phyloP scores from a whole-genome alignment of 2,113 vertebrate species.

The Myrmecophaga tridactyla region DNA sequence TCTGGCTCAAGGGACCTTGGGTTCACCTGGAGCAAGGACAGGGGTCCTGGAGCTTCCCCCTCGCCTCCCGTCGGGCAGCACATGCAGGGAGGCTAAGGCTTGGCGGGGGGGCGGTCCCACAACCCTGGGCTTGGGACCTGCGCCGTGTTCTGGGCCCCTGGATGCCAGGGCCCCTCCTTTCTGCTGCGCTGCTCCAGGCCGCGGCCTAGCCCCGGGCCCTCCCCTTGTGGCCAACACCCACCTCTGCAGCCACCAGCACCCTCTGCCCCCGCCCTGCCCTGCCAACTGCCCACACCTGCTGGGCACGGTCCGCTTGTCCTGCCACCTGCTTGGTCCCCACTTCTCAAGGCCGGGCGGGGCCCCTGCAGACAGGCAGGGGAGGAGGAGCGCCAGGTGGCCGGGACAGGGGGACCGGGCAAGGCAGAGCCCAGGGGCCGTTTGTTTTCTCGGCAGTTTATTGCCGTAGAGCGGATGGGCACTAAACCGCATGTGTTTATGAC shows the following conservation, averaged over 20 bases:
- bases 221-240: constrained; percentile 59
- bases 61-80: too few species aligned
- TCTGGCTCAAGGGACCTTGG: too few species aligned
- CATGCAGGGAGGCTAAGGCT: too few species aligned
- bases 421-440: fast-evolving
- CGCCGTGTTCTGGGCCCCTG: too few species aligned
- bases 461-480: fast-evolving
- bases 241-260: constrained; percentile 73
- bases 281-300: constrained; percentile 66
- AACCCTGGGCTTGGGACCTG: too few species aligned
- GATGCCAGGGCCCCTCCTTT: too few species aligned
- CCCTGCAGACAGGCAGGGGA: not conserved
- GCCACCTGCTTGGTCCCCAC: constrained; percentile 52
- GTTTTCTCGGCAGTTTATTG: not conserved
- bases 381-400: too few species aligned
- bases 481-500: not conserved
- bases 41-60: too few species aligned
- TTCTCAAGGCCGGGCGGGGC: not conserved
- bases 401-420: too few species aligned
- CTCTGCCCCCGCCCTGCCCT: constrained; percentile 65
- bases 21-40: too few species aligned
- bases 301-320: constrained; percentile 63
- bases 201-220: not conserved
- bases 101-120: too few species aligned
- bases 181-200: not conserved